phyloP scores from a whole-genome alignment of 2,888 invertebrate genomes.

The Lochmaea crataegi region DNA sequence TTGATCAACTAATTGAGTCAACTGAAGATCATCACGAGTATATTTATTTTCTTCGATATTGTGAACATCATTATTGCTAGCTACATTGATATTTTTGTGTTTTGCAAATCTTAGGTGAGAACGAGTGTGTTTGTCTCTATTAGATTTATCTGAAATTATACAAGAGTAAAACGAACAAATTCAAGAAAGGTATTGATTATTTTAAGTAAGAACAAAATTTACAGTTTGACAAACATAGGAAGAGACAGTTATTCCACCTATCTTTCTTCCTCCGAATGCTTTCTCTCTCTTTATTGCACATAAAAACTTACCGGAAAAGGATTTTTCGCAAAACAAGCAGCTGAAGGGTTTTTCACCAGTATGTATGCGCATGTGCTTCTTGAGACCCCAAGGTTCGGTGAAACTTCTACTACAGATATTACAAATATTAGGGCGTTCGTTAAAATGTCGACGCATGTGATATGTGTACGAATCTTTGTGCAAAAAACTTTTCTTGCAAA shows the following conservation, averaged over 20 bases:
- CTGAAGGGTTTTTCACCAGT: conserved; percentile 77
- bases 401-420: conserved; percentile 70
- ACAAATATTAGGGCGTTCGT: conserved; percentile 75
- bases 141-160: conserved; percentile 63
- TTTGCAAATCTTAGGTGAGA: neutral
- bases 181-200: too few species aligned
- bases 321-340: conserved; percentile 77
- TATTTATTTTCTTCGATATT: conserved; percentile 2
- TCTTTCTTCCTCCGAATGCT: too few species aligned
- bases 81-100: neutral
- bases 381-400: conserved; percentile 74
- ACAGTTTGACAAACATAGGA: too few species aligned
- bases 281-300: too few species aligned
- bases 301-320: conserved; percentile 78
- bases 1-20: conserved; percentile 73
- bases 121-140: conserved; percentile 16
- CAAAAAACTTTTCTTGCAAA: conserved; percentile 70
- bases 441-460: conserved; percentile 75
- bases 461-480: conserved; percentile 74
- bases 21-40: conserved; percentile 40
- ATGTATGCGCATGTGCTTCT: conserved; percentile 74
- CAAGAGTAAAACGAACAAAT: conserved; percentile 70
- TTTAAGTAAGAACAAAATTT: too few species aligned
- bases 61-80: neutral
- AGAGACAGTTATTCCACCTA: too few species aligned